Evolutionary conservation across 2,797 vertebrate species (phyloP), one percentile per base, ranked within the genome.

Genomic region (Tenualosa ilisha): DNA sequence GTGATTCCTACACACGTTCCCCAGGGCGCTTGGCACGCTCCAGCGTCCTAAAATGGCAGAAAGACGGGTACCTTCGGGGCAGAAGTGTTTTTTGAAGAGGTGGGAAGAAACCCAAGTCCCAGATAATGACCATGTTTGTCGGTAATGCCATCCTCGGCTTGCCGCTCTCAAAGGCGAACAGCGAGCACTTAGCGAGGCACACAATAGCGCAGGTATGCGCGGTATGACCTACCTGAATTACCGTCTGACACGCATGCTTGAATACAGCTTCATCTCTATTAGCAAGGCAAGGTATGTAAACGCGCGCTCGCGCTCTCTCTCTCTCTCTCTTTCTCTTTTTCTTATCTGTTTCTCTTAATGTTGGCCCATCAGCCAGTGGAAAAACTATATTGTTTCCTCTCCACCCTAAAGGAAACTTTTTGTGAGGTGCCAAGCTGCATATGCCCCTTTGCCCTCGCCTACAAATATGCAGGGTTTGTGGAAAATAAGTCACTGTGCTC

Each of bases 171-270:
- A 94, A 93, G 89, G 91, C 89, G 86, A 87, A 87, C 89, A 93
- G 93, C 92, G 93, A 93, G 91, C 87, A 92, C 86, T 90, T 89
- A 90, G 85, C 92, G 91, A 90, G 91, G 82, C 83, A 85, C 88
- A 93, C 92, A 93, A 93, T 91, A 85, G 87, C 49, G 31, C 89
- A 94, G 92, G 94, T 92, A 96, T 95, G 94, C 88, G 56, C 85
- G 94, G 94, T 92, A 95, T 96, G 94, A 94, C 89, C 88, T 89
- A 94, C 93, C 93, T 95, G 94, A 94, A 94, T 92, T 91, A 89
- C 91, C 91, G 90, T 82, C 93, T 94, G 93, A 93, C 94, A 94
- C 88, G 91, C 89, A 93, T 88, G 84, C 89, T 91, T 91, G 86
- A 90, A 91, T 94, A 90, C 90, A 90, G 87, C 92, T 92, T 93